Percentiles rank a stretch among this genome's conserved stretches.
Evolutionary conservation across 2,797 vertebrate species (phyloP).

Genomic region (Gobionotothen gibberifrons): DNA sequence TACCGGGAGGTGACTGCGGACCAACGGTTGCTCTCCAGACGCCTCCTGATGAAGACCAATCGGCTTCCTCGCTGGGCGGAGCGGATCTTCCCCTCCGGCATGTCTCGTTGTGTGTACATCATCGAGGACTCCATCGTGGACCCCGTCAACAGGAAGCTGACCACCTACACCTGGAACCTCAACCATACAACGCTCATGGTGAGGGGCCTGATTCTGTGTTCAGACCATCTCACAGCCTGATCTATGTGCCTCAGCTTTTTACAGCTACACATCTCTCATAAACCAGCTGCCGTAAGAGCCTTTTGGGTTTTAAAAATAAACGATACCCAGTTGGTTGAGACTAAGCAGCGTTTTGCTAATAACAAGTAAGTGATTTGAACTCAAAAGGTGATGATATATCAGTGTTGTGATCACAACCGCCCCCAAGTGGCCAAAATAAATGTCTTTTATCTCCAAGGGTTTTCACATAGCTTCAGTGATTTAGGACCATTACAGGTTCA

Average conservation of each 20-base stretch:
- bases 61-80: conserved; percentile 96
- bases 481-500: background rate
- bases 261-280: background rate
- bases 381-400: background rate
- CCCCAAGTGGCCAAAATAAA: conserved; percentile 3
- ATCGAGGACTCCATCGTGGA: conserved; percentile 95
- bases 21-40: conserved; percentile 81
- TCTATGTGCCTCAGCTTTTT: background rate
- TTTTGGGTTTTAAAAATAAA: no score
- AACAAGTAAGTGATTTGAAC: background rate
- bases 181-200: conserved; percentile 96
- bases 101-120: conserved; percentile 94
- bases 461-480: background rate
- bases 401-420: background rate
- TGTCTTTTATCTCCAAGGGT: background rate
- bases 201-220: conserved; percentile 41
- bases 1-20: conserved; percentile 85
- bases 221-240: rapidly evolving
- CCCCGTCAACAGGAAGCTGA: conserved; percentile 89
- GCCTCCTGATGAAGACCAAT: conserved; percentile 92
- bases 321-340: no score
- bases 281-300: background rate
- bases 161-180: conserved; percentile 96
- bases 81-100: conserved; percentile 89
- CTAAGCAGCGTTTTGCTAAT: no score